Percentiles rank a stretch among this genome's conserved stretches.
phyloP scores from a whole-genome alignment of 2,113 vertebrate genomes.

The Crotalus helleri region DNA sequence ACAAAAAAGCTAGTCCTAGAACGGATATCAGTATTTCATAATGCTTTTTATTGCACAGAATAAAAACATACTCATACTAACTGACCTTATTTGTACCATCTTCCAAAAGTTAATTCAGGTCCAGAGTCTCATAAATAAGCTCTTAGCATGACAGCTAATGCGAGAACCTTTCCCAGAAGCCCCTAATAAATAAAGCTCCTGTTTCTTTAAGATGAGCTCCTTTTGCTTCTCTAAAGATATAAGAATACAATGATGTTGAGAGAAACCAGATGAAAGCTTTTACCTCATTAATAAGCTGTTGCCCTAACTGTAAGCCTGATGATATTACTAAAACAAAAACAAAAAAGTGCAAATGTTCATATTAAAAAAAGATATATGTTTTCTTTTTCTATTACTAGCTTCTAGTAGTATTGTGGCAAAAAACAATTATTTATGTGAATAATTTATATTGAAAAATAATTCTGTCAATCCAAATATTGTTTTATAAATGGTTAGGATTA shows the following conservation, averaged over 20 bases:
- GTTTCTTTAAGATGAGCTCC: not conserved
- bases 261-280: not conserved
- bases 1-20: not conserved
- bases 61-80: not conserved
- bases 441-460: not conserved
- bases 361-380: not conserved
- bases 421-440: not conserved
- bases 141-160: not conserved
- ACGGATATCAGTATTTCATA: not conserved
- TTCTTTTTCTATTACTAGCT: not conserved
- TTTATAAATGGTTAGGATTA: not conserved
- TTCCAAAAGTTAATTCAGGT: not conserved
- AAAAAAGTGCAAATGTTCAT: not conserved
- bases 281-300: not conserved
- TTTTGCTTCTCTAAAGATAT: too few relatives aligned
- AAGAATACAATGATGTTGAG: not conserved
- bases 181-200: not conserved
- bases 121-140: not conserved
- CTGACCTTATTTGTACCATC: not conserved
- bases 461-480: not conserved
- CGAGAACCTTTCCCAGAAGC: not conserved
- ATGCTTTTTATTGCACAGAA: not conserved
- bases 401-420: constrained; percentile 2
- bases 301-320: not conserved
- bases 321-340: not conserved